Conservation (phyloP, 2,888 invertebrate genomes). For the Choristoneura rosaceana region DNA sequence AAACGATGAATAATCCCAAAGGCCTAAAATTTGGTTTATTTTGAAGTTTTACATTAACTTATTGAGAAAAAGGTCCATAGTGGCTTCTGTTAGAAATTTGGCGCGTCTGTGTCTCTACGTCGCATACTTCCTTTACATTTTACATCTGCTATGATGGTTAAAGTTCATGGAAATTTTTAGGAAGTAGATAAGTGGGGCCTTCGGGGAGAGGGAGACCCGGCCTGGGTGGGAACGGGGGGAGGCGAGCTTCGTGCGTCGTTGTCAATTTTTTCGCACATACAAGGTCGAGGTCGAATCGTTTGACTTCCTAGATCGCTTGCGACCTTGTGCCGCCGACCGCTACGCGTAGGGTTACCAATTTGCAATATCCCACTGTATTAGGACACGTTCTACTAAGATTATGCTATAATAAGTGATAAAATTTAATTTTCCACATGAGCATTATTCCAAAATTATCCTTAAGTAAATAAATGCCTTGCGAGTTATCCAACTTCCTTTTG, state of each 20-base stretch:
- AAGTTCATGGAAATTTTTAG: constrained; percentile 23
- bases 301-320: constrained; percentile 80
- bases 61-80: not conserved
- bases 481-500: not conserved
- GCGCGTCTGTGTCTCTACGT: not conserved
- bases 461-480: not conserved
- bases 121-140: not conserved
- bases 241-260: constrained; percentile 60
- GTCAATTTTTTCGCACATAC: constrained; percentile 78
- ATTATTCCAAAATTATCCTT: not conserved
- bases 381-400: not conserved
- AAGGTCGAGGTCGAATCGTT: constrained; percentile 81
- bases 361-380: not conserved
- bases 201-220: not conserved
- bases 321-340: constrained; percentile 58
- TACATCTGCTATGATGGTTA: not conserved
- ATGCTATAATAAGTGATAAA: not conserved
- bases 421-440: not conserved
- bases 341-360: constrained; percentile 41
- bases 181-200: constrained; percentile 1
- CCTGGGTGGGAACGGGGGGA: constrained; percentile 47
- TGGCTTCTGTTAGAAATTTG: not conserved
- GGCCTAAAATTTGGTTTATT: no score
- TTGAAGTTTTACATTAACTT: not conserved
- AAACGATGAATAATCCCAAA: no score